Base-by-base conservation (phyloP, 2,888 invertebrate species). In the Himalopsyche japonica region DNA sequence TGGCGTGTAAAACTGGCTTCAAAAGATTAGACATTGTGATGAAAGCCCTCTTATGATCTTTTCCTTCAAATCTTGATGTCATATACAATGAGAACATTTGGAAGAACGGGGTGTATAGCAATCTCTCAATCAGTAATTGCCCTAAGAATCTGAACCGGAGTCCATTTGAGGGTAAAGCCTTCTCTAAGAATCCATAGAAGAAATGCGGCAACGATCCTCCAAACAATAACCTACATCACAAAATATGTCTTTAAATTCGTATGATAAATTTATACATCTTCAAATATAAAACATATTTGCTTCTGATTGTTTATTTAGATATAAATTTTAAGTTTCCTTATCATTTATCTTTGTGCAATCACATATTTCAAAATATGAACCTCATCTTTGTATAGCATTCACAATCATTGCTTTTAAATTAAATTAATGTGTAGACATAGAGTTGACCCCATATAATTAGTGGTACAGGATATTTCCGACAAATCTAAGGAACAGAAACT, bases 201-300 rank as follows among this genome's bases (percentile, higher is more conserved):
- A 94, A 96, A 90, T 97, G 96, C 0, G 97, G 96, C 4, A 96
- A 91, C 1, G 95, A 93, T 37, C 97, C 97, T 82, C 96, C 96
- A 90, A 97, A 96, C n/a, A 96, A 88, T 76, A 97, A 91, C 79
- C 96, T 96, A 90, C n/a, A 47, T 78, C n/a, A 27, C 78, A 80
- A 79, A 76, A 79, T 0, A 47, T 70, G 64, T 37, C 43, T 76
- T n/a, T 5, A 76, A 34, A 8, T 3, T 76, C 57, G 27, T 30
- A 34, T 34, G 34, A 0, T 34, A 7, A 34, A 34, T n/a, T n/a
- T n/a, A 8, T 7, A 34, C 34, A 34, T 7, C 34, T 34, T 34
- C 34, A 34, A 34, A 34, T n/a, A n/a, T n/a, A n/a, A n/a, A n/a
- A n/a, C n/a, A n/a, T 7, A 37, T 37, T 10, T 37, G 10, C 37